Conservation (phyloP, 2,797 vertebrate species). For the Protonibea diacanthus region DNA sequence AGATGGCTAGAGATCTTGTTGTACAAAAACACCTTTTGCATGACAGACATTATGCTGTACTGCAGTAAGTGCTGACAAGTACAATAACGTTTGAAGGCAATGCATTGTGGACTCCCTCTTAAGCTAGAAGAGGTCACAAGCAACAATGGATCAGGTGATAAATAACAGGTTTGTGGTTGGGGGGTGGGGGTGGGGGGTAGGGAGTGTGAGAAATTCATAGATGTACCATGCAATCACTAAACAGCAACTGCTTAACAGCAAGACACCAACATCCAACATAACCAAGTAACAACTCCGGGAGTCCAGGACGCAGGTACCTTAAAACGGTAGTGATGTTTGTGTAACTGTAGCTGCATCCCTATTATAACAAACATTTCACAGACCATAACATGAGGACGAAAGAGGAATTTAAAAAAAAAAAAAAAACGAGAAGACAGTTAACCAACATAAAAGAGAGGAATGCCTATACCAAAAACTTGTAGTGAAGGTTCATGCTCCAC, state of each 20-base stretch:
- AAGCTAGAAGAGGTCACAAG: slow-evolving; percentile 76
- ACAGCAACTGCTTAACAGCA: slow-evolving; percentile 70
- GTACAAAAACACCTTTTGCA: slow-evolving; percentile 86
- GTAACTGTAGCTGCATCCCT: slow-evolving; percentile 82
- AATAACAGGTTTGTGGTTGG: slow-evolving; percentile 62
- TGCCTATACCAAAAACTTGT: slow-evolving; percentile 84
- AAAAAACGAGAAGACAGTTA: slow-evolving; percentile 67
- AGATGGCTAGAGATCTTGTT: slow-evolving; percentile 82
- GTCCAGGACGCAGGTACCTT: slow-evolving; percentile 84
- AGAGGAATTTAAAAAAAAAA: slow-evolving; percentile 68
- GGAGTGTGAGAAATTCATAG: slow-evolving; percentile 59
- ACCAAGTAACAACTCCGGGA: slow-evolving; percentile 73
- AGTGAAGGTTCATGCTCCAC: slow-evolving; percentile 76
- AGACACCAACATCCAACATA: slow-evolving; percentile 71
- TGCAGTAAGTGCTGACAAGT: slow-evolving; percentile 84
- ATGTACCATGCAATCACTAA: slow-evolving; percentile 79
- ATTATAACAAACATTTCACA: slow-evolving; percentile 77
- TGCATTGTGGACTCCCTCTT: slow-evolving; percentile 83
- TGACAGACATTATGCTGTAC: slow-evolving; percentile 91
- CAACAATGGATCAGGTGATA: slow-evolving; percentile 74
- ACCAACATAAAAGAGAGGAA: slow-evolving; percentile 83
- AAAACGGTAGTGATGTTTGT: slow-evolving; percentile 76
- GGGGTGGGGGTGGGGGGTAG: background rate
- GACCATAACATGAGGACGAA: slow-evolving; percentile 78
- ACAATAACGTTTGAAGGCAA: slow-evolving; percentile 83